Percentiles rank a stretch among this genome's conserved stretches.
Conservation (phyloP, 2,113 vertebrate species). For the Brachypteracias leptosomus region DNA sequence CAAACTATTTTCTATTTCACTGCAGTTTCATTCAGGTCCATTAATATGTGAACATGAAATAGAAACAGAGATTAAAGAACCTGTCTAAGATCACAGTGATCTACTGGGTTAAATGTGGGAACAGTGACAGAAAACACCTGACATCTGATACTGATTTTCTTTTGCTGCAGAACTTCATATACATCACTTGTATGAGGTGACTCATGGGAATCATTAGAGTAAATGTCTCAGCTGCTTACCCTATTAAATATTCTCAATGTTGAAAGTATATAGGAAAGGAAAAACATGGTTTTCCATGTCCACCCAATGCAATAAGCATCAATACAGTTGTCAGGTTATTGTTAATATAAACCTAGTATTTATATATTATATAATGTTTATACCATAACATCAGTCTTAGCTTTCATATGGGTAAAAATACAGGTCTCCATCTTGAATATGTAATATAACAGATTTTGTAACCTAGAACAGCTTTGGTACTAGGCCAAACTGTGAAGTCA, state of each 20-base stretch:
- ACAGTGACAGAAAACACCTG: not conserved
- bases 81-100: not conserved
- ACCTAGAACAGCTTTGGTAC: not conserved
- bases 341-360: not conserved
- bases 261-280: not conserved
- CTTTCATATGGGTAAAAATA: not conserved
- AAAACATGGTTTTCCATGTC: not conserved
- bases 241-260: not conserved
- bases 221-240: not conserved
- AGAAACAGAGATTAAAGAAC: not conserved
- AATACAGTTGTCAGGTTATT: not conserved
- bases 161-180: not conserved
- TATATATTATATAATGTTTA: not conserved
- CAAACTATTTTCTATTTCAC: conserved; percentile 50
- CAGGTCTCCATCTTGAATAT: not conserved
- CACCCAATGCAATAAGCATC: not conserved
- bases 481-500: not conserved
- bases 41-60: not conserved
- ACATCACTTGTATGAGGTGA: not conserved
- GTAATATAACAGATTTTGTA: not conserved
- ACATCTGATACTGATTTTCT: not conserved
- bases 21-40: conserved; percentile 42
- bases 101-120: not conserved
- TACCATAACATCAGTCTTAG: not conserved
- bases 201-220: not conserved